Conservation (phyloP, 2,888 invertebrate genomes). For the Hoplodrina ambigua region DNA sequence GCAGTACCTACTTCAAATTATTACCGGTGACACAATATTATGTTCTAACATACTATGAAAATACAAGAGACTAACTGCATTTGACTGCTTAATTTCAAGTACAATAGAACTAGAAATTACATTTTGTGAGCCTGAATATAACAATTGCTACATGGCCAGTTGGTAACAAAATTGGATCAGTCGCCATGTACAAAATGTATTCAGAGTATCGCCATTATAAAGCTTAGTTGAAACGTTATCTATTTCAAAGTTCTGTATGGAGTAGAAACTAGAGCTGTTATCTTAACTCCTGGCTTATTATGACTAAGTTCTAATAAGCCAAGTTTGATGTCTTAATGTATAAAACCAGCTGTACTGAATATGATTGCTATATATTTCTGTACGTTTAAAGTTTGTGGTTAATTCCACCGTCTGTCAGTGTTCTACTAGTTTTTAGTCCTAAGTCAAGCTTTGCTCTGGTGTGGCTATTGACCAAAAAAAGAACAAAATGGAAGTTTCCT, state of each 20-base stretch:
- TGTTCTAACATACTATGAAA: conserved; percentile 3
- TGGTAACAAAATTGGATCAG: conserved; percentile 23
- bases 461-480: background rate
- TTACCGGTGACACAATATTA: background rate
- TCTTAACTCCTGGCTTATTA: conserved; percentile 42
- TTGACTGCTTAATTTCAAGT: conserved; percentile 29
- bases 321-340: conserved; percentile 26
- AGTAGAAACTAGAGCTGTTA: conserved; percentile 47
- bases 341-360: conserved; percentile 10
- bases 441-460: background rate
- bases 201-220: conserved; percentile 22
- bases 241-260: conserved; percentile 39
- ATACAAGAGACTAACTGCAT: conserved; percentile 24
- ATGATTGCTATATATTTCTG: conserved; percentile 4
- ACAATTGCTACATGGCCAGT: background rate
- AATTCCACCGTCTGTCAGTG: too few relatives aligned
- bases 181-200: conserved; percentile 27
- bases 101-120: conserved; percentile 44
- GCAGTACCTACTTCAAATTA: background rate
- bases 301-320: conserved; percentile 16
- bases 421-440: background rate
- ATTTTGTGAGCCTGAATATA: conserved; percentile 2
- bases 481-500: too few relatives aligned
- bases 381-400: conserved; percentile 2
- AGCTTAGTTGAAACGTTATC: conserved; percentile 15